Evolutionary conservation across 1,140 invertebrate genomes (phyloP), one percentile per base, ranked within the genome.

Genomic region (Sweltsa coloradensis): DNA sequence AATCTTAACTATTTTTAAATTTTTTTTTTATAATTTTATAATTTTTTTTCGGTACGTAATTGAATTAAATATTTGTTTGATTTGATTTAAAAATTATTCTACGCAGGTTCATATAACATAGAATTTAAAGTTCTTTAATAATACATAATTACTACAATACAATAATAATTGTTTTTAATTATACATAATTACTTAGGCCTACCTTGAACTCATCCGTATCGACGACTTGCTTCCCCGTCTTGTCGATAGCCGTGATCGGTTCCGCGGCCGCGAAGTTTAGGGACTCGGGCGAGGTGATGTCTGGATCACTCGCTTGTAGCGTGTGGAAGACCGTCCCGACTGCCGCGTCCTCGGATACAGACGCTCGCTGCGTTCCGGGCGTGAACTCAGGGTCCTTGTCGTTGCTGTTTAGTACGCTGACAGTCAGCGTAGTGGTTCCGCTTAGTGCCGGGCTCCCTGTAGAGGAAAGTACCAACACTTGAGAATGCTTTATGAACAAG

Each of bases 311-410:
- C 1, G 88, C 89, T 39, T 76, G 69, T 14, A 93, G 58, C 2
- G 71, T 78, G 37, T 88, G 74, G 9, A 95, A 76, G 25, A 81
- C 62, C 4, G 76, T 81, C 1, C 84, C 87, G 1, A 82, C 63
- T 1, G 75, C 64, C 0, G 81, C 83, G 63, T 91, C 85, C 59
- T 86, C 85, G 2, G 82, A 79, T 60, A 89, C 83, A 59, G 88
- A 81, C 1, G 85, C 82, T 53, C 85, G 72, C 61, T 92, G 89
- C 2, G 79, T 81, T 29, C 75, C 63, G 0, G 90, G 90, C 2
- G 74, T 76, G 60, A 97, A 93, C 57, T 81, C 81, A 0, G 92
- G 92, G 50, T 79, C 72, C 62, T 92, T 93, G 59, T 93, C 85
- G 60, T 96, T 96, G 23, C 81, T 86, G 60, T 92, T 89, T 19